phyloP scores from a whole-genome alignment of 2,888 invertebrate species.

The Trypoxylon attenuatum region DNA sequence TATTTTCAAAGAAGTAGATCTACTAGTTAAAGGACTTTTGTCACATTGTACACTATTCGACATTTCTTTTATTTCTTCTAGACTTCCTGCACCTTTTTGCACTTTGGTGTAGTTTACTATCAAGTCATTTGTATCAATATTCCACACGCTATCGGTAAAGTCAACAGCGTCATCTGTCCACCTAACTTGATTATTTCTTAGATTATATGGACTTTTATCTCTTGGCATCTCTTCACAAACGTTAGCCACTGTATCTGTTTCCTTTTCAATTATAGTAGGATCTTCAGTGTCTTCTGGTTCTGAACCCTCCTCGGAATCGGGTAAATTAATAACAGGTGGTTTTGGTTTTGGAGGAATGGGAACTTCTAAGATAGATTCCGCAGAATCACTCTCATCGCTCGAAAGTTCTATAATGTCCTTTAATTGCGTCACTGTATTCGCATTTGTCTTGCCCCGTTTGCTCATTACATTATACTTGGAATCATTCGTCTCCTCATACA shows the following conservation, averaged over 20 bases:
- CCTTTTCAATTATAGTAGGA: background rate
- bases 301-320: conserved; percentile 60
- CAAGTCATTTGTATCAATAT: conserved; percentile 34
- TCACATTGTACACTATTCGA: no score
- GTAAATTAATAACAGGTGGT: conserved; percentile 64
- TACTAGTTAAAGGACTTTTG: no score
- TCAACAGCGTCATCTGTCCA: background rate
- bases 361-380: conserved; percentile 68
- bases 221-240: background rate
- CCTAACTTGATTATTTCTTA: background rate
- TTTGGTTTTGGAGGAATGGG: conserved; percentile 68
- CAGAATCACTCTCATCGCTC: conserved; percentile 55
- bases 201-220: background rate
- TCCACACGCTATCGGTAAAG: no score
- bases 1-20: no score
- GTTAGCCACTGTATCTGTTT: background rate
- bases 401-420: conserved; percentile 5
- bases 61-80: conserved; percentile 57
- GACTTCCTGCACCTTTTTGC: conserved; percentile 47
- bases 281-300: background rate
- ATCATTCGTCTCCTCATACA: no score
- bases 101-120: conserved; percentile 60
- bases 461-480: conserved; percentile 13
- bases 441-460: conserved; percentile 5
- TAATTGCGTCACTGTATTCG: conserved; percentile 2